phyloP scores from a whole-genome alignment of 35 echinoderm and acorn worm species.

The Acanthaster planci region DNA sequence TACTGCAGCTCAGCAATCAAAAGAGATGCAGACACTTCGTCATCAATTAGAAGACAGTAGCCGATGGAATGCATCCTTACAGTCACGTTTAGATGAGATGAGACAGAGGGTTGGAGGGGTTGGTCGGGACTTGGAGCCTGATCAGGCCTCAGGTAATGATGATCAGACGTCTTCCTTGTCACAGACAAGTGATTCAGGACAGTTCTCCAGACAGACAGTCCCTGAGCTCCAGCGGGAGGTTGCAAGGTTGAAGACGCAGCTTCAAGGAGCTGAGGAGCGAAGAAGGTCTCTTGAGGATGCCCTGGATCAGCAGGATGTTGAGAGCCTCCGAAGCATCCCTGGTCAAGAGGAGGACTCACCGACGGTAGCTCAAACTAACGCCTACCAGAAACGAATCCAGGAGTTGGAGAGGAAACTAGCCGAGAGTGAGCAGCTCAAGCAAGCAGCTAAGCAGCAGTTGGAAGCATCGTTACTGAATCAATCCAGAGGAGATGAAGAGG shows the following conservation, averaged over 20 bases:
- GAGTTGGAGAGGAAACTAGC: conserved; percentile 52
- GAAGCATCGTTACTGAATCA: conserved; percentile 74
- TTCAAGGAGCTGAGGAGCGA: conserved; percentile 39
- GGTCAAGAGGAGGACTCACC: conserved; percentile 78
- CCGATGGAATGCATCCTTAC: conserved; percentile 52
- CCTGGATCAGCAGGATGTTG: conserved; percentile 62
- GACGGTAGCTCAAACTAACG: conserved; percentile 7
- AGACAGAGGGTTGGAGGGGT: conserved; percentile 73
- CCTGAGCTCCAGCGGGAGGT: conserved; percentile 42
- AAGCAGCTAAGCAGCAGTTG: conserved; percentile 68
- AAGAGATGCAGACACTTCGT: conserved; percentile 35
- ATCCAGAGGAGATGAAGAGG: conserved; percentile 52
- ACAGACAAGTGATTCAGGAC: conserved; percentile 1
- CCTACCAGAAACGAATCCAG: conserved; percentile 50
- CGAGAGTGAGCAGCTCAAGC: conserved; percentile 52
- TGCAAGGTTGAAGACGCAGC: conserved; percentile 35
- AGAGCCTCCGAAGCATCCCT: conserved; percentile 79
- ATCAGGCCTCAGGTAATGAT: conserved; percentile 25
- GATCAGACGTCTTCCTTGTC: not conserved
- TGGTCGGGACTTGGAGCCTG: conserved; percentile 66
- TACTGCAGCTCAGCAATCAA: conserved; percentile 10
- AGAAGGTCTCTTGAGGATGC: conserved; percentile 52
- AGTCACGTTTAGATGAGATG: conserved; percentile 44
- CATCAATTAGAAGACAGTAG: conserved; percentile 49
- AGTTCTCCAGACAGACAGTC: not conserved